A percentile compares a stretch with the other conserved stretches of the same genome.
These are phyloP conservation scores for Resseliella maxima DNA, from an alignment of 2,888 invertebrate species.

Conservation along the genomic window DNA sequence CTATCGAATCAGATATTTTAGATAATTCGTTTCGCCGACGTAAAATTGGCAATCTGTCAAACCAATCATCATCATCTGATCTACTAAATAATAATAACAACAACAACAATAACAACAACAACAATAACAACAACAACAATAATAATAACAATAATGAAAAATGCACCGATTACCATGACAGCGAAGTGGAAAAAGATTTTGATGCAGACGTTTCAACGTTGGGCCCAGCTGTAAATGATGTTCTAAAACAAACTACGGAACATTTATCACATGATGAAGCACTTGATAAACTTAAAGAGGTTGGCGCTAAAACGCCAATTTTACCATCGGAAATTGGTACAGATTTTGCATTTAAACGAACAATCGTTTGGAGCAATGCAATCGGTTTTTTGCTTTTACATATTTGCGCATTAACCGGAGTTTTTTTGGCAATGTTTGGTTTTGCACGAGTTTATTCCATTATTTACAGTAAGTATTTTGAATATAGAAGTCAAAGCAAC, in stretches of 20 bases:
- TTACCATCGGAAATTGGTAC: slow-evolving; percentile 68
- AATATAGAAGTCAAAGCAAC: too few relatives aligned
- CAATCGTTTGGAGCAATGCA: slow-evolving; percentile 74
- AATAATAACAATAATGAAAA: background rate
- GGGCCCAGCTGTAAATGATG: background rate
- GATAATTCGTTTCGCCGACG: slow-evolving; percentile 23
- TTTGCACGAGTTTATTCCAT: slow-evolving; percentile 63
- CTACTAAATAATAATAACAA: slow-evolving; percentile 14
- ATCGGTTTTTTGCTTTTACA: slow-evolving; percentile 73
- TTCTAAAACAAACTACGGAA: background rate
- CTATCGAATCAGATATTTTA: background rate
- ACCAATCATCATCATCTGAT: slow-evolving; percentile 51
- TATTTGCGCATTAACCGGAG: slow-evolving; percentile 64
- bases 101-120: too few relatives aligned
- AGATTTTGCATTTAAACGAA: slow-evolving; percentile 68
- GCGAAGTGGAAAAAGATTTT: slow-evolving; percentile 47
- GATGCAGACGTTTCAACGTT: slow-evolving; percentile 56
- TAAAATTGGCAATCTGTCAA: slow-evolving; percentile 8
- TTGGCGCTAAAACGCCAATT: slow-evolving; percentile 58
- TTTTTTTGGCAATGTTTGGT: slow-evolving; percentile 60
- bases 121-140: slow-evolving; percentile 41
- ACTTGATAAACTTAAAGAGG: slow-evolving; percentile 57
- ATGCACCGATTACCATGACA: background rate
- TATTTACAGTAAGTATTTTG: slow-evolving; percentile 67
- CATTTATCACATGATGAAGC: slow-evolving; percentile 56